Evolutionary conservation across 2,113 vertebrate genomes (phyloP).

Genomic region (Chauna torquata): DNA sequence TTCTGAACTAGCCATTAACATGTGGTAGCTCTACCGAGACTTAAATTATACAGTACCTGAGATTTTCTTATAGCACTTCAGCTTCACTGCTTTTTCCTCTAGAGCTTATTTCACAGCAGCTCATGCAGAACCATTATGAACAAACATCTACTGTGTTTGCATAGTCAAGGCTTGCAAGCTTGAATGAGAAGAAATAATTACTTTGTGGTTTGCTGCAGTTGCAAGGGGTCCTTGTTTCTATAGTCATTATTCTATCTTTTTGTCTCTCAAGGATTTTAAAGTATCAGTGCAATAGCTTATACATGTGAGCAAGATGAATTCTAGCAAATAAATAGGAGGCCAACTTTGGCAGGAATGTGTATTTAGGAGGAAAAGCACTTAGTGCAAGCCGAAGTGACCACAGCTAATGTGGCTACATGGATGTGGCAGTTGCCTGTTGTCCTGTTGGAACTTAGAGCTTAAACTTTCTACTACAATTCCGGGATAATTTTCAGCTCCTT

Average conservation of each 20-base stretch:
- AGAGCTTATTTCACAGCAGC: slow-evolving; percentile 11
- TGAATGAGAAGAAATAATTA: neutral
- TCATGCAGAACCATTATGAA: neutral
- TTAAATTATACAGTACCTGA: neutral
- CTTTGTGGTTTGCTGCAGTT: neutral
- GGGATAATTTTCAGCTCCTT: neutral
- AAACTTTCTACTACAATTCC: neutral
- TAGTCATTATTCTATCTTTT: neutral
- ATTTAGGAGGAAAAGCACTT: neutral
- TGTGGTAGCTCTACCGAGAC: neutral
- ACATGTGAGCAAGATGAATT: neutral
- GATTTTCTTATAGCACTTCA: neutral
- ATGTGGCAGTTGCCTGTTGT: neutral
- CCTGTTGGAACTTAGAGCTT: neutral
- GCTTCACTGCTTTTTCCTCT: neutral
- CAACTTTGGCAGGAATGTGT: neutral
- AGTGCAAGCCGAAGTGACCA: neutral
- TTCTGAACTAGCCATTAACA: neutral
- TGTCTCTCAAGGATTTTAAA: neutral
- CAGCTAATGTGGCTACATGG: neutral
- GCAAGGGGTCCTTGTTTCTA: neutral
- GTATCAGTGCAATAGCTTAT: neutral
- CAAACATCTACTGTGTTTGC: slow-evolving; percentile 1
- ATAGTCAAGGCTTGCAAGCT: neutral
- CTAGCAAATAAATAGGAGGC: neutral